Base-by-base conservation (phyloP, 2,797 vertebrate species). In the Ptychadena robeensis region DNA sequence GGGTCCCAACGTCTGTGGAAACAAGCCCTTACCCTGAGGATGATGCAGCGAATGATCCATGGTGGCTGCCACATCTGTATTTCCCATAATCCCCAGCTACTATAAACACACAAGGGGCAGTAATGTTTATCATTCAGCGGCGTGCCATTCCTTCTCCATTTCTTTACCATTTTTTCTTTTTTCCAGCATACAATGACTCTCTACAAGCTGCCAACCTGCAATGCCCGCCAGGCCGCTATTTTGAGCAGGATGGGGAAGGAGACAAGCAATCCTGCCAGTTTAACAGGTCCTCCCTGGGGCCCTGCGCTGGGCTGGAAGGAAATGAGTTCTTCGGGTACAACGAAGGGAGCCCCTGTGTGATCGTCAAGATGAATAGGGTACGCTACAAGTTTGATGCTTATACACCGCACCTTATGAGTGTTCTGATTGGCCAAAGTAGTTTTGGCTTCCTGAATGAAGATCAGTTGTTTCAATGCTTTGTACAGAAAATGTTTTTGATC, bases 331-430 rank as follows among this genome's bases (percentile, higher is more conserved):
- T 96, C 35, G 97, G 97, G 57, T 98, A 95, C 80, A 89, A 92
- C 2, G 92, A 90, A 48, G 96, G 96, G 81, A 90, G 90, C 68
- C 97, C 97, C 9, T 98, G 97, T 32, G 86, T 98, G 90, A 90
- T 98, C 79, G 88, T 98, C 88, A 97, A 97, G 92, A 95, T 98
- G 95, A 98, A 98, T 89, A 94, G 97, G 91, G 97, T 98, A 94
- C 91, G 95, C 94, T 8, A 38, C 11, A 9, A 38, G 44, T 53
- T 6, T 7, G 0, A 7, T 53, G 44, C 22, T 9, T 53, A 7
- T 44, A 15, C 14, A 18, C 14, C 5, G 40, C 4, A 1, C 18
- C 44, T 22, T 38, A 10, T 9, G 44, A 53, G 22, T 53, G 18
- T 18, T 53, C 3, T 4, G 44, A 22, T 48, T 22, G 18, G 6